Evolutionary conservation across 1,140 invertebrate genomes (phyloP).

Genomic region (Luehdorfia chinensis): DNA sequence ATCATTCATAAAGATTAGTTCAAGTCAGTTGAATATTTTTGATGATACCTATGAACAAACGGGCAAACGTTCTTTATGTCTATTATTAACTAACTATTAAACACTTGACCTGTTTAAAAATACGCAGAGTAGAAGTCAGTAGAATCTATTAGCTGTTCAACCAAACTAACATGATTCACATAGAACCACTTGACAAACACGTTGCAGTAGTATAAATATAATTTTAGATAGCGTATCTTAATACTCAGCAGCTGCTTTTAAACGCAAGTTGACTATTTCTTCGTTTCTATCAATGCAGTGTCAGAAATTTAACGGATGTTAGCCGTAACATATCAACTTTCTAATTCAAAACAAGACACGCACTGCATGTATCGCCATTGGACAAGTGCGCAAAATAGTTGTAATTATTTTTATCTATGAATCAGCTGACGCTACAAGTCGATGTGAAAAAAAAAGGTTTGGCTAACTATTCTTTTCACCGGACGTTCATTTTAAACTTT

Average conservation of each 20-base stretch:
- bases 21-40: no score
- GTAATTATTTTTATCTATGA: slow-evolving; percentile 34
- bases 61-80: no score
- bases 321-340: slow-evolving; percentile 28
- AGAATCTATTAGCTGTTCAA: slow-evolving; percentile 4
- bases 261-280: neutral
- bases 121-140: slow-evolving; percentile 6
- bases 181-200: slow-evolving; percentile 14
- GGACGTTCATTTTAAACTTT: no score
- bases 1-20: no score
- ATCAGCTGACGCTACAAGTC: slow-evolving; percentile 23
- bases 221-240: slow-evolving; percentile 13
- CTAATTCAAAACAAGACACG: slow-evolving; percentile 34
- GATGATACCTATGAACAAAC: no score
- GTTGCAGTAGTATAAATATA: slow-evolving; percentile 12
- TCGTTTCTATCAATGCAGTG: slow-evolving; percentile 11
- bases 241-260: slow-evolving; percentile 10
- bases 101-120: slow-evolving; percentile 14
- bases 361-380: slow-evolving; percentile 11
- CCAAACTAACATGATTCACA: slow-evolving; percentile 13
- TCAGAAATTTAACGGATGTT: slow-evolving; percentile 12
- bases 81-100: no score
- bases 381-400: slow-evolving; percentile 34
- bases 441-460: neutral
- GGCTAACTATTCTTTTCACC: no score